A percentile compares a stretch with the other conserved stretches of the same genome.
phyloP scores from a whole-genome alignment of 2,888 invertebrate species.

The Scelioninae gen. 1 region DNA sequence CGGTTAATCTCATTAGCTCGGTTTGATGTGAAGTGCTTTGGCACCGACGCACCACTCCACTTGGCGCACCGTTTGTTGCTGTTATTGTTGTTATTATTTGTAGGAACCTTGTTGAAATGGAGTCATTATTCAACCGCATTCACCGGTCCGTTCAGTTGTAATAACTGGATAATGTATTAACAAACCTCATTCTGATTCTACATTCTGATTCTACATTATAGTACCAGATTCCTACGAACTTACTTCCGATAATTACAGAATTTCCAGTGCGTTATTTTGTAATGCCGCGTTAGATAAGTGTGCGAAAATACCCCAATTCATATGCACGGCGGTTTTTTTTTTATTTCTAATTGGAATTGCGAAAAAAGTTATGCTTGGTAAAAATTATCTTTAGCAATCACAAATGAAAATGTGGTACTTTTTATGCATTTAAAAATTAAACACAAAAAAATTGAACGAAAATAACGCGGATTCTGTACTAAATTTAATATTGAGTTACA shows the following conservation, averaged over 20 bases:
- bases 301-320: conserved; percentile 4
- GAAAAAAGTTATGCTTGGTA: no score
- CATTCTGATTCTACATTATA: conserved; percentile 23
- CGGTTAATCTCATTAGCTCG: conserved; percentile 50
- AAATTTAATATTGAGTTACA: no score
- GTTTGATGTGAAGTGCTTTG: conserved; percentile 42
- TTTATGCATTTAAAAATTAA: no score
- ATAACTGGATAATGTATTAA: conserved; percentile 49
- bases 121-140: conserved; percentile 40
- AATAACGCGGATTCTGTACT: no score
- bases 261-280: conserved; percentile 16
- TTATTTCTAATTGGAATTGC: neutral
- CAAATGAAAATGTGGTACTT: no score
- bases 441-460: no score
- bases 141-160: conserved; percentile 30
- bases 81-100: conserved; percentile 30
- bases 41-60: conserved; percentile 10
- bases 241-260: conserved; percentile 21
- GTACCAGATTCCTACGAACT: conserved; percentile 10
- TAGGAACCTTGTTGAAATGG: conserved; percentile 34
- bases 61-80: conserved; percentile 15
- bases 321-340: neutral
- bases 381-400: no score
- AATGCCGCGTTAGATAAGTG: conserved; percentile 1
- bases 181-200: conserved; percentile 32